phyloP scores from a whole-genome alignment of 2,888 invertebrate species.

The Diarsia brunnea region DNA sequence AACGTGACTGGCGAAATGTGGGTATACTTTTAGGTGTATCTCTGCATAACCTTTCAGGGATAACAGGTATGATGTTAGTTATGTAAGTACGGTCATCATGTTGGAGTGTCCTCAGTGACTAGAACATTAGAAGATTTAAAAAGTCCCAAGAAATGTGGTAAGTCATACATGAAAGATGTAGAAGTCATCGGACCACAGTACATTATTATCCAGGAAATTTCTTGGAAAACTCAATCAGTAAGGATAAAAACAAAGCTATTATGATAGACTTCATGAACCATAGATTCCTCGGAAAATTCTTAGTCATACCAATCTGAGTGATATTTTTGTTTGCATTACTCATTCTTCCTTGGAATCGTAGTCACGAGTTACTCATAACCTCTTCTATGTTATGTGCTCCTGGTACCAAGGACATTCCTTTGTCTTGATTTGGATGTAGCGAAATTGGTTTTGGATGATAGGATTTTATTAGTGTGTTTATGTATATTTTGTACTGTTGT shows the following conservation, averaged over 20 bases:
- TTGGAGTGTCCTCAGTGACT: too few relatives aligned
- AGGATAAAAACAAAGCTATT: conserved; percentile 27
- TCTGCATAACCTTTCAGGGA: too few relatives aligned
- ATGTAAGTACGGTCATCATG: too few relatives aligned
- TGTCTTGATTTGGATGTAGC: conserved; percentile 33
- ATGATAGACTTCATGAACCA: conserved; percentile 5
- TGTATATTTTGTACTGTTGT: not conserved
- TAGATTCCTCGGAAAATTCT: conserved; percentile 39
- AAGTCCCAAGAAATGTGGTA: not conserved
- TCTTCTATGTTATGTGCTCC: conserved; percentile 14
- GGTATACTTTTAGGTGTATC: too few relatives aligned
- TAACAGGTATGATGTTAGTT: too few relatives aligned
- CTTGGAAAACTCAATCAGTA: not conserved
- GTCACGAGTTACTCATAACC: conserved; percentile 52
- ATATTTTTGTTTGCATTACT: conserved; percentile 59
- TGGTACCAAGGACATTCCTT: conserved; percentile 38
- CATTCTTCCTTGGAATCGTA: conserved; percentile 54
- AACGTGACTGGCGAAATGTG: too few relatives aligned
- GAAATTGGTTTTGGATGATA: conserved; percentile 21
- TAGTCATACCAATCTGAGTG: conserved; percentile 52
- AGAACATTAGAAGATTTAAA: too few relatives aligned
- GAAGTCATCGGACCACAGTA: not conserved
- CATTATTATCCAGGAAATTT: not conserved
- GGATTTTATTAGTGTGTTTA: conserved; percentile 16
- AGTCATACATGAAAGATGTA: not conserved